phyloP scores from a whole-genome alignment of 2,113 vertebrate genomes.

The Microtus ochrogaster region DNA sequence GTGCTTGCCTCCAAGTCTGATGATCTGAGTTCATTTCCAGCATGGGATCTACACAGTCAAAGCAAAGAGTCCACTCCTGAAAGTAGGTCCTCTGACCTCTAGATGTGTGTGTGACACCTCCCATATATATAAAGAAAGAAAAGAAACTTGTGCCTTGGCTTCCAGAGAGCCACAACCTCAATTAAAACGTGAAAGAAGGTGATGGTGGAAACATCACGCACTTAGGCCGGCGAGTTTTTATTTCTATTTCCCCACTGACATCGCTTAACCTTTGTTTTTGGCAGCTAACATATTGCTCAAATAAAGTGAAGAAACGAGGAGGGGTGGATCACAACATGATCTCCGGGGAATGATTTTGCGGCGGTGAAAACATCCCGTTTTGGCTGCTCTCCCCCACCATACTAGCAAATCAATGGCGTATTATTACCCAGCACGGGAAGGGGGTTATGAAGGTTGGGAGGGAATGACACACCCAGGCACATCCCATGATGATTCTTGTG shows the following conservation, averaged over 20 bases:
- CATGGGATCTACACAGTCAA: too few relatives aligned
- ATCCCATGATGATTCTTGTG: neutral
- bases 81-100: neutral
- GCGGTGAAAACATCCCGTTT: slow-evolving; percentile 21
- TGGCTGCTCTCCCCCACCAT: neutral
- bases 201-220: slow-evolving; percentile 17
- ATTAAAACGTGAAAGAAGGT: slow-evolving; percentile 60
- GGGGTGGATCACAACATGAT: neutral
- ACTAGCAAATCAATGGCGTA: neutral
- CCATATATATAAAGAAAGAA: neutral
- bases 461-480: neutral
- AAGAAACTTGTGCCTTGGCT: neutral
- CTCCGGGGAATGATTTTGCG: neutral
- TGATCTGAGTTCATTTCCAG: neutral
- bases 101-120: neutral
- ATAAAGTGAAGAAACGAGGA: slow-evolving; percentile 46
- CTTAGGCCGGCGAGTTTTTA: slow-evolving; percentile 33
- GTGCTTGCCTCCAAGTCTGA: neutral
- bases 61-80: neutral
- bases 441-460: neutral
- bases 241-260: slow-evolving; percentile 63
- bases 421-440: neutral
- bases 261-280: slow-evolving; percentile 64
- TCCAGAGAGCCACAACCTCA: slow-evolving; percentile 15
- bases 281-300: slow-evolving; percentile 60